Percentiles rank a stretch among this genome's conserved stretches.
Evolutionary conservation across 2,113 vertebrate genomes (phyloP).

Genomic region (Caranx ignobilis): DNA sequence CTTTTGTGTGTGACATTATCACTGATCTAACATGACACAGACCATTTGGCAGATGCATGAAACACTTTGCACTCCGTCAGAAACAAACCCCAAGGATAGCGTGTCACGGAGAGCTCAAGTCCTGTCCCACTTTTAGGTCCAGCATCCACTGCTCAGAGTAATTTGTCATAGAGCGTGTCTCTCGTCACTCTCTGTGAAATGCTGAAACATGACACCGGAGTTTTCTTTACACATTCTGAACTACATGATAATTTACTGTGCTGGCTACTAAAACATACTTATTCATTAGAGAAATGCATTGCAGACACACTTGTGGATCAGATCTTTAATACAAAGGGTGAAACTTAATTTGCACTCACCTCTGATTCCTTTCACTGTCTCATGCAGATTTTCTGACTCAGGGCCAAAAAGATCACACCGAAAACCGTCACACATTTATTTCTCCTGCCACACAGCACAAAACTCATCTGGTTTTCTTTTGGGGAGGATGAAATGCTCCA

Average conservation of each 20-base stretch:
- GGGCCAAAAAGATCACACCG: constrained; percentile 51
- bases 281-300: not conserved
- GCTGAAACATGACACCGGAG: constrained; percentile 2
- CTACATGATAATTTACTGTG: not conserved
- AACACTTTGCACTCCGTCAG: constrained; percentile 23
- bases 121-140: constrained; percentile 21
- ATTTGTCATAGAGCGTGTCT: constrained; percentile 26
- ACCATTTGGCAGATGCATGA: constrained; percentile 39
- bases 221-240: not conserved
- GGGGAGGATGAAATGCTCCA: constrained; percentile 66
- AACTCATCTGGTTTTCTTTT: constrained; percentile 78
- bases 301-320: constrained; percentile 7
- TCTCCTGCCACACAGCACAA: constrained; percentile 53
- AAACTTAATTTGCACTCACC: not conserved
- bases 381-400: constrained; percentile 28
- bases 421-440: constrained; percentile 63
- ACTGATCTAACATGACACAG: constrained; percentile 25
- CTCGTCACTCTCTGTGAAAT: constrained; percentile 20
- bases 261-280: not conserved
- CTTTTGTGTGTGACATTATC: not conserved
- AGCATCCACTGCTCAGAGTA: not conserved
- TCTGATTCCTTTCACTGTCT: constrained; percentile 44
- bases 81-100: constrained; percentile 12
- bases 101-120: constrained; percentile 24
- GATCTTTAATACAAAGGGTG: not conserved